These are phyloP conservation scores for Meta bourneti DNA, from an alignment of 2,888 invertebrate species.

Conservation along the genomic window DNA sequence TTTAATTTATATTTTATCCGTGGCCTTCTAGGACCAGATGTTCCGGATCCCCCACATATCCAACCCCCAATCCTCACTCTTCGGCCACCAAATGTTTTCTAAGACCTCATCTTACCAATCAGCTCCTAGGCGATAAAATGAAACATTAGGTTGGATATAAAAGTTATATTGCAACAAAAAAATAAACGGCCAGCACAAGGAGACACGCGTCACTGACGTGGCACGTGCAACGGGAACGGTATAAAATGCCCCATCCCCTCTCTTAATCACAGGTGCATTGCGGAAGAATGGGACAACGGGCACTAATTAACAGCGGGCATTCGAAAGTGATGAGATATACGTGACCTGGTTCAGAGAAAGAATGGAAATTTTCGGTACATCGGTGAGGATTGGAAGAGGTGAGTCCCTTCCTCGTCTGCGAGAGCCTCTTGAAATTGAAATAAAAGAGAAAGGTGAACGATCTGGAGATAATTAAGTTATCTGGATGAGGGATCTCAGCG, in stretches of 20 bases:
- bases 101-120: neutral
- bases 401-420: neutral
- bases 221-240: conserved; percentile 40
- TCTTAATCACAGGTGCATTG: conserved; percentile 56
- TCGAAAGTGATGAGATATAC: conserved; percentile 61
- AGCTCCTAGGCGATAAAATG: neutral
- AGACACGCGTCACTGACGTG: conserved; percentile 58
- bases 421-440: neutral
- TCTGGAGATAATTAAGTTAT: neutral
- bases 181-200: neutral
- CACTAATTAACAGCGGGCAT: conserved; percentile 44
- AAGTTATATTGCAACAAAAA: neutral
- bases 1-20: neutral
- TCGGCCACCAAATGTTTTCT: conserved; percentile 34
- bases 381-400: conserved; percentile 16
- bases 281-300: conserved; percentile 58
- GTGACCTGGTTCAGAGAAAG: conserved; percentile 59
- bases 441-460: conserved; percentile 18
- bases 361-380: conserved; percentile 27
- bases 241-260: conserved; percentile 28
- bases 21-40: neutral
- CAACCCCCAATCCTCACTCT: neutral
- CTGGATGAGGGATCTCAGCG: neutral
- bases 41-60: neutral
- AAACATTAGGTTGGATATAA: conserved; percentile 2